Evolutionary conservation across 1,140 invertebrate species (phyloP).

Genomic region (Akabosia matsudoensis): DNA sequence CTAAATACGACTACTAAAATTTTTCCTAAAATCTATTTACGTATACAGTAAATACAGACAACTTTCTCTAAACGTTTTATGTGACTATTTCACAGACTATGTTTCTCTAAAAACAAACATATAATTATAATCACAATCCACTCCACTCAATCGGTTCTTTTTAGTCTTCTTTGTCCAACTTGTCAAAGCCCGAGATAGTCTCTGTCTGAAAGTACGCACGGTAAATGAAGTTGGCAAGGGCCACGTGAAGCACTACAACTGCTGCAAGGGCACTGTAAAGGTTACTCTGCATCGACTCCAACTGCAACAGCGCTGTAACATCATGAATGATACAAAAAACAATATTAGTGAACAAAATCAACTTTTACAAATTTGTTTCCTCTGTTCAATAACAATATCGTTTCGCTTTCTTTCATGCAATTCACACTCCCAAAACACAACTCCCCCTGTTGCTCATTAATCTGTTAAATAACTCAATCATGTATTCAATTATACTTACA

Average conservation of each 20-base stretch:
- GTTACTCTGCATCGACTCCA: conserved; percentile 64
- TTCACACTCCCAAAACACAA: neutral
- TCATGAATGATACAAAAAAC: conserved; percentile 26
- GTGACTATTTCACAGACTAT: no score
- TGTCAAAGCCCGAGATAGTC: conserved; percentile 45
- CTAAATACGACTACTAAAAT: no score
- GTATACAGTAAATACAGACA: no score
- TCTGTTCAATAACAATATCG: neutral
- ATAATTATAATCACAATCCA: no score
- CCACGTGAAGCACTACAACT: conserved; percentile 67
- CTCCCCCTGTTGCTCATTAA: no score
- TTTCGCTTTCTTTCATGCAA: conserved; percentile 24
- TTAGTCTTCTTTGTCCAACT: conserved; percentile 46
- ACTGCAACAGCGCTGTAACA: conserved; percentile 54
- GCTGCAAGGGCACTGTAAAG: conserved; percentile 70
- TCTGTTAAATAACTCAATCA: no score
- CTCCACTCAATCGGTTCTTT: no score
- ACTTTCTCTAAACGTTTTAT: no score
- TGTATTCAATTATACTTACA: no score
- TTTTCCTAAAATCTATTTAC: no score
- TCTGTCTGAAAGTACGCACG: conserved; percentile 60
- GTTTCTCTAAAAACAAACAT: no score
- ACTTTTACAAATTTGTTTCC: neutral
- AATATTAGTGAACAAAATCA: neutral
- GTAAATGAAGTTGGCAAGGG: conserved; percentile 71